Base-by-base conservation (phyloP, 2,888 invertebrate genomes). In the Argyra leucocephala region DNA sequence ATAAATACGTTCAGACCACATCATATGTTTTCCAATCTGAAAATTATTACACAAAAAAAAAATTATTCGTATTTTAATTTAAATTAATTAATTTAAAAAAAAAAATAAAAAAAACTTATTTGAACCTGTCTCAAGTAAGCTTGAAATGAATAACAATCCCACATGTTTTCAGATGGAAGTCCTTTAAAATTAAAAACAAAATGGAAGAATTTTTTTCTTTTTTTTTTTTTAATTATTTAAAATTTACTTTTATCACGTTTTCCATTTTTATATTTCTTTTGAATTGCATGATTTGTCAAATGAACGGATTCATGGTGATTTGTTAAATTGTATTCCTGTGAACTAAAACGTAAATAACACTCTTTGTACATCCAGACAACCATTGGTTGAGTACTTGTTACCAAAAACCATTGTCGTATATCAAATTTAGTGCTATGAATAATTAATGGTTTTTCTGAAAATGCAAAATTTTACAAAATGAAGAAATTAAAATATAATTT, bases 341-440 rank as follows among this genome's bases (percentile, higher is more conserved):
- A 91, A 78, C 95, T 95, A 80, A 96, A 96, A 66, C 96, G 83
- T 69, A 96, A 80, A 76, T 96, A 96, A 76, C 93, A 91, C 75
- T 95, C 94, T 75, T 89, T 90, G 82, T 95, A 96, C 82, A 96
- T 88, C 93, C 94, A 96, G 68, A 96, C 86, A 0, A 91, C 90
- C 48, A 96, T 80, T 0, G 96, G 96, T 75, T 93, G 91, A 74
- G 92, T 90, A 76, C 89, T 91, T 0, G 95, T 93, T 26, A 96
- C 88, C 69, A 96, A 81, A 80, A 96, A 96, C 96, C 96, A 96
- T 79, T 96, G 96, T 6, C 96, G 85, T 71, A 96, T 95, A 79
- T 96, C 96, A 76, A 96, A 96, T 81, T 96, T 96, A 1, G 94
- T 94, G 73, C 90, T 85, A 80, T 94, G 89, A 70, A 96, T 88